A percentile compares a stretch with the other conserved stretches of the same genome.
phyloP scores from a whole-genome alignment of 2,888 invertebrate genomes.

The Pyralis farinalis region DNA sequence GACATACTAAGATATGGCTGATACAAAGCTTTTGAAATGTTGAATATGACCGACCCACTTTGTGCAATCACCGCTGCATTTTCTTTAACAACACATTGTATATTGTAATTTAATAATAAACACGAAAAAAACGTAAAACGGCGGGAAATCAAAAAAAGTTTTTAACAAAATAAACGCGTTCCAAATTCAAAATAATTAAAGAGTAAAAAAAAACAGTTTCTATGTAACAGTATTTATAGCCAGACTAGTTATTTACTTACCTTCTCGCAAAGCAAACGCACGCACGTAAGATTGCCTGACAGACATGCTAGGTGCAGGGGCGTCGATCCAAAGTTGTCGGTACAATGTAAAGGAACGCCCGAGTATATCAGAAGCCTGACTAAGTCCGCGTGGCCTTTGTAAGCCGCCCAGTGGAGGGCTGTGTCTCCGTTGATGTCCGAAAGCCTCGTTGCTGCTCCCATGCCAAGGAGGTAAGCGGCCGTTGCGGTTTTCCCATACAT shows the following conservation, averaged over 20 bases:
- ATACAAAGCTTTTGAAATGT: too few relatives aligned
- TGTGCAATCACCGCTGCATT: too few relatives aligned
- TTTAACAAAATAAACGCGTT: too few relatives aligned
- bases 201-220: too few relatives aligned
- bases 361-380: constrained; percentile 94
- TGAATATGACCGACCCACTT: too few relatives aligned
- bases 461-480: constrained; percentile 93
- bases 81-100: too few relatives aligned
- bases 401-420: constrained; percentile 96
- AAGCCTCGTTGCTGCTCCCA: constrained; percentile 92
- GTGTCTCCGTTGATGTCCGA: constrained; percentile 96
- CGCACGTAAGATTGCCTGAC: constrained; percentile 93
- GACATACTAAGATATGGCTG: too few relatives aligned
- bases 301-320: constrained; percentile 94
- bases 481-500: constrained; percentile 96
- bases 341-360: constrained; percentile 93
- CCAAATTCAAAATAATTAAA: too few relatives aligned
- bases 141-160: too few relatives aligned
- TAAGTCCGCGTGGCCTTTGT: constrained; percentile 94
- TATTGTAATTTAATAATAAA: too few relatives aligned
- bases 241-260: constrained; percentile 49
- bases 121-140: too few relatives aligned
- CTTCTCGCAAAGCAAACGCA: constrained; percentile 93
- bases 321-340: constrained; percentile 95
- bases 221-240: too few relatives aligned